Evolutionary conservation across 2,113 vertebrate species (phyloP).

Genomic region (Gadus chalcogrammus): DNA sequence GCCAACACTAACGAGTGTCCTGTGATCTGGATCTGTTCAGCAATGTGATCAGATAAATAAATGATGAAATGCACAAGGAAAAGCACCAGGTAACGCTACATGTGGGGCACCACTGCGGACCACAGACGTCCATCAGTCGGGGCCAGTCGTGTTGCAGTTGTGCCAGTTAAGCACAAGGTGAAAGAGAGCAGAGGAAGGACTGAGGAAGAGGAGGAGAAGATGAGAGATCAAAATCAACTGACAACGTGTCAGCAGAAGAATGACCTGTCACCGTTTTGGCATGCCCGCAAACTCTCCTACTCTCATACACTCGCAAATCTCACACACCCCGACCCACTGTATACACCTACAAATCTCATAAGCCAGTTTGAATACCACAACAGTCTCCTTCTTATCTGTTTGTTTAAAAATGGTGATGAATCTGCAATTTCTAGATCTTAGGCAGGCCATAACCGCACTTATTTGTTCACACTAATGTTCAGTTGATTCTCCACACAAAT

Average conservation of each 20-base stretch:
- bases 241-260: constrained; percentile 49
- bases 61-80: no score
- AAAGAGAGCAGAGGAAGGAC: background rate
- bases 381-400: constrained; percentile 61
- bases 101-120: no score
- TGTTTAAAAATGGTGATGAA: constrained; percentile 67
- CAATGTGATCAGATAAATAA: background rate
- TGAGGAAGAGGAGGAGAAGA: constrained; percentile 23
- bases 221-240: background rate
- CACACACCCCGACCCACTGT: constrained; percentile 46
- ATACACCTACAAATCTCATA: constrained; percentile 61
- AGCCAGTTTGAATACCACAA: constrained; percentile 52
- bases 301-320: constrained; percentile 37
- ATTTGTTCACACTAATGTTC: constrained; percentile 53
- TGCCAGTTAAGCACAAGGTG: no score
- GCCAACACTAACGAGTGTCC: background rate
- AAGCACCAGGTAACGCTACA: no score
- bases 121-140: no score
- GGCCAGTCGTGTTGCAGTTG: no score
- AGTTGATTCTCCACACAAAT: constrained; percentile 50
- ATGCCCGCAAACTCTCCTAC: constrained; percentile 34
- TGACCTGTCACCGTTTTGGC: constrained; percentile 51
- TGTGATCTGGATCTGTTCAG: background rate
- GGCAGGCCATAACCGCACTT: constrained; percentile 53
- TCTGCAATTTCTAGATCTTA: constrained; percentile 42